Conservation (phyloP, 2,888 invertebrate species). For the Melinopterus prodromus region DNA sequence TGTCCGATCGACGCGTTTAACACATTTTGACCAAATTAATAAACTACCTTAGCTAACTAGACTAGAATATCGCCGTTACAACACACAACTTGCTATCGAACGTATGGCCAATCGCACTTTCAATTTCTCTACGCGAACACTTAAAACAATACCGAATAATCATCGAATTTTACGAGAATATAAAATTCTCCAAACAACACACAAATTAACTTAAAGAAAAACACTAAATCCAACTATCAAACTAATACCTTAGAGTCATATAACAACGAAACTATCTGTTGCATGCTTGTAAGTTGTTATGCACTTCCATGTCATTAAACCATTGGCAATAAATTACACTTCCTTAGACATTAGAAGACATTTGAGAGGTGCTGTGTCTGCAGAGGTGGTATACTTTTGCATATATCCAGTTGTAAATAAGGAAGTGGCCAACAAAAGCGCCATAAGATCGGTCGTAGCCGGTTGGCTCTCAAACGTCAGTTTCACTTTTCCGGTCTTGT, state of each 20-base stretch:
- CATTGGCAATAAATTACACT: not conserved
- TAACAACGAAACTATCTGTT: not conserved
- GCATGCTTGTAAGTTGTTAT: not conserved
- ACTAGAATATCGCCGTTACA: not conserved
- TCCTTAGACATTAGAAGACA: not conserved
- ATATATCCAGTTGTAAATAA: not conserved
- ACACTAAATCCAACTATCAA: not conserved
- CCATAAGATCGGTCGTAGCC: not conserved
- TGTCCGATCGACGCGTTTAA: not conserved
- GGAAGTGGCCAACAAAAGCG: slow-evolving; percentile 18
- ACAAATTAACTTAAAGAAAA: not conserved
- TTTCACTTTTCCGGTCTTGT: slow-evolving; percentile 23
- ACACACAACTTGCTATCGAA: not conserved
- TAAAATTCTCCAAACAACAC: not conserved
- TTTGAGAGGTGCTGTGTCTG: not conserved
- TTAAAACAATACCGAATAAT: not conserved
- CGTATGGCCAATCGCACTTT: not conserved
- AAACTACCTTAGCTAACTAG: not conserved
- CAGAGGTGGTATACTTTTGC: not conserved
- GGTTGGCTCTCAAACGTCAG: slow-evolving; percentile 9
- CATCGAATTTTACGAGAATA: not conserved
- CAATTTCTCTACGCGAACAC: not conserved
- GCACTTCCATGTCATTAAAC: not conserved
- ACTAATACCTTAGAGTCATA: not conserved
- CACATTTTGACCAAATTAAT: not conserved